These are phyloP conservation scores for Boleophthalmus pectinirostris DNA, from an alignment of 2,113 vertebrate species.

Conservation along the genomic window DNA sequence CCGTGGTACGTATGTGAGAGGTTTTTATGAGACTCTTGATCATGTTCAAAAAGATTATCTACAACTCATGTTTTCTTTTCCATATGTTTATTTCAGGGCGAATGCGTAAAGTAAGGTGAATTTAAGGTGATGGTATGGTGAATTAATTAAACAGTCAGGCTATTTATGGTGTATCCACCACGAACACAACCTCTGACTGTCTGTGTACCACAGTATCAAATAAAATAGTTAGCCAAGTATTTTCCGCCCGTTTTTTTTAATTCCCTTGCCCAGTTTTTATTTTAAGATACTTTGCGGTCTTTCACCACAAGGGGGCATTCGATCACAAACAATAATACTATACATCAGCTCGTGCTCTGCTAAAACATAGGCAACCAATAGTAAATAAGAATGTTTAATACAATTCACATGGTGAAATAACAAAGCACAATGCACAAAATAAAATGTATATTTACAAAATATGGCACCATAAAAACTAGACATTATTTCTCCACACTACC, in stretches of 20 bases:
- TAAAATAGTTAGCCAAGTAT: background rate
- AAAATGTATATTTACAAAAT: conserved; percentile 50
- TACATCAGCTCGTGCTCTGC: background rate
- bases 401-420: conserved; percentile 1
- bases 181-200: too few species aligned
- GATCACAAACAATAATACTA: background rate
- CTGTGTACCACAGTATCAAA: too few species aligned
- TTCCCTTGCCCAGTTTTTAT: background rate
- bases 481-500: conserved; percentile 7
- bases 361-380: background rate
- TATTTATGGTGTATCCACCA: too few species aligned
- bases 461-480: conserved; percentile 36
- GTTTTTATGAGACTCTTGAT: too few species aligned
- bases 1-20: too few species aligned
- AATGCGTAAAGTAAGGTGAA: background rate
- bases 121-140: background rate
- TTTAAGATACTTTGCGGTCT: background rate
- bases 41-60: background rate
- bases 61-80: background rate
- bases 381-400: background rate
- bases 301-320: conserved; percentile 31
- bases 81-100: too few species aligned
- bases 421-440: conserved; percentile 29
- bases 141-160: background rate
- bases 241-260: background rate